Evolutionary conservation across 35 echinoderm and acorn worm genomes (phyloP).

Genomic region (Lytechinus pictus): DNA sequence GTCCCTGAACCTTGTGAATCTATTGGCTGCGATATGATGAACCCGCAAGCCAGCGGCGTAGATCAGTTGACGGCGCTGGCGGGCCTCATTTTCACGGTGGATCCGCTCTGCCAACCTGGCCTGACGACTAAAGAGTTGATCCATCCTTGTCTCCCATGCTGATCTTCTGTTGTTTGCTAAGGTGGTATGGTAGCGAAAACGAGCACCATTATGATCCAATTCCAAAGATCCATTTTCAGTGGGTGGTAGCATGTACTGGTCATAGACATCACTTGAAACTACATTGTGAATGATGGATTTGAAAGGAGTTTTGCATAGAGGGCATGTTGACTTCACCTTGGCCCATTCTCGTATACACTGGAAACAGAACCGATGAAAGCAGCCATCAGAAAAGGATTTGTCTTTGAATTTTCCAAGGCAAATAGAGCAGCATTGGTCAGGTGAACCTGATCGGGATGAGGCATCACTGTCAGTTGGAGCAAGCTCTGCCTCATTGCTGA

Average conservation of each 20-base stretch:
- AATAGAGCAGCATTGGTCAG: constrained; percentile 85
- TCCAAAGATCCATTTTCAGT: constrained; percentile 5
- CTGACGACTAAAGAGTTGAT: constrained; percentile 58
- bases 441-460: constrained; percentile 50
- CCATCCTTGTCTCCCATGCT: constrained; percentile 61
- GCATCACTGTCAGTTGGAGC: background rate
- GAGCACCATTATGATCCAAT: constrained; percentile 43
- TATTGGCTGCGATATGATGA: constrained; percentile 66
- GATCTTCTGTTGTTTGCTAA: constrained; percentile 66
- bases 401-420: constrained; percentile 87
- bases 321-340: constrained; percentile 87
- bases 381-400: constrained; percentile 89
- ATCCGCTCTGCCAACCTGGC: constrained; percentile 58
- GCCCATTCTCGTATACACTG: constrained; percentile 92
- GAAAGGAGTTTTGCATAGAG: constrained; percentile 92
- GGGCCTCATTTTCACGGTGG: constrained; percentile 66
- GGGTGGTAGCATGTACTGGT: constrained; percentile 75
- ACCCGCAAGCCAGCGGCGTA: constrained; percentile 77
- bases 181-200: constrained; percentile 94
- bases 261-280: constrained; percentile 88
- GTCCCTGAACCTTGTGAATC: constrained; percentile 76
- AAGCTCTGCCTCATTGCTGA: constrained; percentile 38
- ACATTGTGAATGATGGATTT: constrained; percentile 97
- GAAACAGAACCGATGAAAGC: constrained; percentile 95
- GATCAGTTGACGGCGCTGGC: constrained; percentile 73